Base-by-base conservation (phyloP, 2,888 invertebrate genomes). In the Parnassius apollo region DNA sequence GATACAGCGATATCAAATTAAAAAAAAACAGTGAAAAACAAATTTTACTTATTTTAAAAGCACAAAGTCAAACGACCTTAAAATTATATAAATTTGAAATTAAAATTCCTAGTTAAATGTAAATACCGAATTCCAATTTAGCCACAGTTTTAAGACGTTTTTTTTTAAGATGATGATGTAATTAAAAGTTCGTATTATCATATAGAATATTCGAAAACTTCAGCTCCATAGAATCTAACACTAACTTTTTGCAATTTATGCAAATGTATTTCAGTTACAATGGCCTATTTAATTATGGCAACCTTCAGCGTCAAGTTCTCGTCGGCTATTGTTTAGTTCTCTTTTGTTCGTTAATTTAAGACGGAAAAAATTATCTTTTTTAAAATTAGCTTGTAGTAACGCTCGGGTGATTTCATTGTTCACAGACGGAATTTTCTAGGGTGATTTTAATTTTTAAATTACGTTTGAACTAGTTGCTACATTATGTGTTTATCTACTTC, bases 301-400 rank as follows among this genome's bases (percentile, higher is more conserved):
- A 58, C 48, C 54, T 57, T 58, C 48, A 18, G 25, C 10, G 62
- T 46, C 61, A 44, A 54, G 57, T 53, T 13, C 57, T 52, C 54
- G 49, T 42, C 42, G 44, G 18, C 62, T 50, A 58, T 62, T 62
- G 62, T 62, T 59, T 59, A 45, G 54, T 45, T 50, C 54, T 44
- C 62, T 54, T 59, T 62, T 62, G 62, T 62, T 59, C 54, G 49
- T 62, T 59, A 62, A 62, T 59, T 62, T 55, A 51, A 55, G 51
- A 54, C 54, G 54, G 59, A 22, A 61, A 60, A 63, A 63, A 59
- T 63, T 62, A 62, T 62, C 53, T 62, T 55, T 63, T 63, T 45
- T 50, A 63, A 35, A 35, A 59, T 63, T 54, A 62, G 62, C 45
- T 50, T 59, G 42, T 58, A 54, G 54, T 51, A 18, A 49, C 54